Conservation (phyloP, 2,113 vertebrate genomes). For the Hirundichthys speculiger region DNA sequence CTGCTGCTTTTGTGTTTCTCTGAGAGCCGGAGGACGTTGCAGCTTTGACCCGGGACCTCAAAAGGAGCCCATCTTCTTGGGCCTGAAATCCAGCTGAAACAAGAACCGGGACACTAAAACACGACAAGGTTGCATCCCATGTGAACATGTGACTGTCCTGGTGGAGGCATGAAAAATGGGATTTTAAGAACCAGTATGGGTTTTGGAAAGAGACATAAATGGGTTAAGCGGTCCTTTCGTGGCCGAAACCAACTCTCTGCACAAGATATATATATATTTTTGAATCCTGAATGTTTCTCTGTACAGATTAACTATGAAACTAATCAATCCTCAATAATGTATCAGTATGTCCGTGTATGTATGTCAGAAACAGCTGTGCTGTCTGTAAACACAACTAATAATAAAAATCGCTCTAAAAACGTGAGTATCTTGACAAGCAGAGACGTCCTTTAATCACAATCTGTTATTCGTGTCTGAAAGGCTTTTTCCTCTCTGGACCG, state of each 20-base stretch:
- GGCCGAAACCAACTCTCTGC: slow-evolving; percentile 17
- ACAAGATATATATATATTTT: slow-evolving; percentile 21
- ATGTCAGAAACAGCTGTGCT: slow-evolving; percentile 75
- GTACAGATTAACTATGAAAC: slow-evolving; percentile 48
- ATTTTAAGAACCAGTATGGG: neutral
- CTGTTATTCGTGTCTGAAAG: slow-evolving; percentile 19
- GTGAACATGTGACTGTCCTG: slow-evolving; percentile 12
- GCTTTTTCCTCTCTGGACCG: slow-evolving; percentile 39
- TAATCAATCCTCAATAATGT: slow-evolving; percentile 51
- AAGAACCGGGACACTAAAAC: slow-evolving; percentile 2
- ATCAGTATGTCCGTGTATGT: slow-evolving; percentile 27
- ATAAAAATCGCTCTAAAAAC: slow-evolving; percentile 54
- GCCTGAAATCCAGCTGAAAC: neutral
- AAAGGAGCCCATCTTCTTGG: slow-evolving; percentile 1
- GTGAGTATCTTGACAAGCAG: slow-evolving; percentile 4
- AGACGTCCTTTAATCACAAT: slow-evolving; percentile 23
- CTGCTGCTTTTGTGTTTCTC: slow-evolving; percentile 43
- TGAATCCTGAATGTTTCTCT: slow-evolving; percentile 31
- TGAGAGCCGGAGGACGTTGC: slow-evolving; percentile 2
- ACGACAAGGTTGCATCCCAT: neutral
- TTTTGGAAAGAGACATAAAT: neutral
- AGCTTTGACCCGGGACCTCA: neutral
- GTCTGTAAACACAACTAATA: slow-evolving; percentile 69
- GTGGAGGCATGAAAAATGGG: slow-evolving; percentile 9
- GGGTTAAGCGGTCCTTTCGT: neutral